These are phyloP conservation scores for Daphoenositta chrysoptera DNA, from an alignment of 2,113 vertebrate species.

Conservation along the genomic window DNA sequence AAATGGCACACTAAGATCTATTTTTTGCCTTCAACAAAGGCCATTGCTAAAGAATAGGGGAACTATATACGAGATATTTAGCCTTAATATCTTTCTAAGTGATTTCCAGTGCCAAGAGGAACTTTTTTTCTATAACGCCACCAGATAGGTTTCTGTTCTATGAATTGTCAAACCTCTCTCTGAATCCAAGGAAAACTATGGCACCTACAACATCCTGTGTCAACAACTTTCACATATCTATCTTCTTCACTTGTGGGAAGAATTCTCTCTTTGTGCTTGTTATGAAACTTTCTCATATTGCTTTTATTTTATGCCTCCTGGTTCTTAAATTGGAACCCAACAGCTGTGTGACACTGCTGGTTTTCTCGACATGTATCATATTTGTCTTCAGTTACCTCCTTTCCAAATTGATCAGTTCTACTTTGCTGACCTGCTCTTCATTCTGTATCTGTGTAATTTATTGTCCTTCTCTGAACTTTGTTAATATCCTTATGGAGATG, in stretches of 20 bases:
- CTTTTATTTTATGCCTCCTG: background rate
- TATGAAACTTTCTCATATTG: background rate
- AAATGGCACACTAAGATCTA: background rate
- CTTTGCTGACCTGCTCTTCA: background rate
- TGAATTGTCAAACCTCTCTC: background rate
- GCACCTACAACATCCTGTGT: background rate
- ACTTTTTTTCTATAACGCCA: background rate
- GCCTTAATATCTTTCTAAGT: background rate
- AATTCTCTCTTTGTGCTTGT: background rate
- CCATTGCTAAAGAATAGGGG: background rate
- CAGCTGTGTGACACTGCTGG: background rate
- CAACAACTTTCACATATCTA: background rate
- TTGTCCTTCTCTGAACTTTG: background rate
- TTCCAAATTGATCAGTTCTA: background rate
- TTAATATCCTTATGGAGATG: background rate
- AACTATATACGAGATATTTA: background rate
- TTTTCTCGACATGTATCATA: background rate
- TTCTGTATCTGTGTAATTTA: background rate
- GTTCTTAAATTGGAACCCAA: background rate
- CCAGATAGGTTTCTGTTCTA: background rate
- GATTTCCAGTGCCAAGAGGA: background rate
- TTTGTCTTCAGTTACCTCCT: background rate
- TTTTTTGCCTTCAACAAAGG: background rate
- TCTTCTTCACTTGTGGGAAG: background rate
- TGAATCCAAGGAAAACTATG: background rate